Conservation (phyloP, 2,113 vertebrate species). For the Neolamprologus toae region DNA sequence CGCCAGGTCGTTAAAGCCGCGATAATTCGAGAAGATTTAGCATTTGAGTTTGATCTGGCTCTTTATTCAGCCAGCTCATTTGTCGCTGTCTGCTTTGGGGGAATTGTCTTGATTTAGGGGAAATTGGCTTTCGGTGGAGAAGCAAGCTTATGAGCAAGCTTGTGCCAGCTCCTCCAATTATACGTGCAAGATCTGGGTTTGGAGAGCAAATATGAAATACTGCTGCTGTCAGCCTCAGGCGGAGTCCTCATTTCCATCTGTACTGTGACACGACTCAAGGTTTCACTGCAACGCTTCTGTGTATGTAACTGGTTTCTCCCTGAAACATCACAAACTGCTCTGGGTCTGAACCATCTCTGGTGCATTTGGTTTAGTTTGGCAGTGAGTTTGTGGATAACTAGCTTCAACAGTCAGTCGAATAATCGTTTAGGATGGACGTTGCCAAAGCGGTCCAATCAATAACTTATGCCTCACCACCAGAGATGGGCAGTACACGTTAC, state of each 20-base stretch:
- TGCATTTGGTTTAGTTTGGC: rapidly evolving
- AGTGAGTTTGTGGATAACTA: background rate
- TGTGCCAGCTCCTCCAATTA: background rate
- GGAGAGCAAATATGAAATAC: background rate
- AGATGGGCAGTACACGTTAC: rapidly evolving
- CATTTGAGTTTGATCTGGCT: conserved; percentile 8
- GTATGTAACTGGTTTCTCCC: background rate
- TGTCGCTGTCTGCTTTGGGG: background rate
- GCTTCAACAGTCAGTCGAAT: background rate
- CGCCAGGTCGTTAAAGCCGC: conserved; percentile 15
- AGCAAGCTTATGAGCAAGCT: background rate
- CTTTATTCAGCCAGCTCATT: conserved; percentile 10
- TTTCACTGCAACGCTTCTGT: background rate
- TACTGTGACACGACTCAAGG: background rate
- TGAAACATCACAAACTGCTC: background rate
- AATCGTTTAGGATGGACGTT: background rate
- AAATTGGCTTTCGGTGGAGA: background rate
- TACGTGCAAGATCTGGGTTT: background rate
- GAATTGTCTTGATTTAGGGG: background rate
- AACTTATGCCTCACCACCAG: background rate
- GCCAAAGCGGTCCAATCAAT: background rate
- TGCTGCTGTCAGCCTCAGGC: background rate
- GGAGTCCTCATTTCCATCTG: background rate
- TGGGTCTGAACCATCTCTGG: background rate
- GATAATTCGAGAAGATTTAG: conserved; percentile 35